Evolutionary conservation across 2,797 vertebrate species (phyloP).

Genomic region (Peromyscus attwateri): DNA sequence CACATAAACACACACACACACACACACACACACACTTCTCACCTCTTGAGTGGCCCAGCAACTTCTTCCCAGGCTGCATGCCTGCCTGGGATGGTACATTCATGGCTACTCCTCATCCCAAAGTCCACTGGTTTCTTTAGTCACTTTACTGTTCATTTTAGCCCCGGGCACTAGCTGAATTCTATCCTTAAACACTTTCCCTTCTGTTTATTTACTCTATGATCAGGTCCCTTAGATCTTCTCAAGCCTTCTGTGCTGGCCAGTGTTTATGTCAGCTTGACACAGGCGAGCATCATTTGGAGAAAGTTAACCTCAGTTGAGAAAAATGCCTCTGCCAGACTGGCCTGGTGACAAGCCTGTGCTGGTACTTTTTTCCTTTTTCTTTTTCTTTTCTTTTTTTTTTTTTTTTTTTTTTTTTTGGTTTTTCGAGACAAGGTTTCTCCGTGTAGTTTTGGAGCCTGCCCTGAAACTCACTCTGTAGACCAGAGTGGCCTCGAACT

Average conservation of each 20-base stretch:
- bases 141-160: accelerated
- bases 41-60: not conserved
- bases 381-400: too few species aligned
- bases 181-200: accelerated
- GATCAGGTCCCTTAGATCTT: not conserved
- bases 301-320: not conserved
- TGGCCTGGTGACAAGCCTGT: not conserved
- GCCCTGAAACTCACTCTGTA: too few species aligned
- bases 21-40: not conserved
- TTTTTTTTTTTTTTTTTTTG: too few species aligned
- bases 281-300: not conserved
- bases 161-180: not conserved
- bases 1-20: not conserved
- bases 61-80: not conserved
- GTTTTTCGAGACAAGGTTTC: too few species aligned
- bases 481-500: too few species aligned
- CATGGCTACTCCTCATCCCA: accelerated
- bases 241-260: not conserved
- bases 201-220: not conserved
- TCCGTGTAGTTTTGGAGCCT: too few species aligned
- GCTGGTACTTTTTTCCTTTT: not conserved
- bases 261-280: not conserved
- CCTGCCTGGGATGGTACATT: too few species aligned
- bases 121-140: not conserved
- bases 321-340: not conserved